Conservation (phyloP, 2,797 vertebrate species). For the Rhinatrema bivittatum region DNA sequence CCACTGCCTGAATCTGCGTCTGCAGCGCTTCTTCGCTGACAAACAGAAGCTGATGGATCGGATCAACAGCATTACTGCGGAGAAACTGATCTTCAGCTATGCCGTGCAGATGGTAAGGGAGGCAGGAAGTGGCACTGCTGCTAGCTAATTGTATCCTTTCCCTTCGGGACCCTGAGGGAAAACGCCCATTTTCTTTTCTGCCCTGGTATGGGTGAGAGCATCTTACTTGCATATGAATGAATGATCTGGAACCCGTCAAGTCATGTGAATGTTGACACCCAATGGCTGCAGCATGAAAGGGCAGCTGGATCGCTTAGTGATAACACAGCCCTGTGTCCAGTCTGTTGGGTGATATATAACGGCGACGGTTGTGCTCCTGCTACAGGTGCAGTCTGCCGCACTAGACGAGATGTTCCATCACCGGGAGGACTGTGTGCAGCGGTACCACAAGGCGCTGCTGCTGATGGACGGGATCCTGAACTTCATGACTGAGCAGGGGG, state of each 20-base stretch:
- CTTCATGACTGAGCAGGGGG: conserved; percentile 74
- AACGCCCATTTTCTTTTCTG: no score
- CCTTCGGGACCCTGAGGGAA: background rate
- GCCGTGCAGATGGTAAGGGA: conserved; percentile 81
- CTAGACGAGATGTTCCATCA: conserved; percentile 96
- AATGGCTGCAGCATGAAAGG: background rate
- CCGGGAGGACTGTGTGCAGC: conserved; percentile 71
- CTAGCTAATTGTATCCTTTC: fast-evolving
- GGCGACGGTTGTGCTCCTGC: background rate
- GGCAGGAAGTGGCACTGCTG: fast-evolving
- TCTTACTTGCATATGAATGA: no score
- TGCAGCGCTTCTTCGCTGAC: conserved; percentile 85
- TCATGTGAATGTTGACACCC: no score
- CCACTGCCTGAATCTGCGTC: conserved; percentile 75
- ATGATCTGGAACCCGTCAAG: no score
- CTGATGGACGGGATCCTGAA: conserved; percentile 88
- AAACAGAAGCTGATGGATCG: conserved; percentile 94
- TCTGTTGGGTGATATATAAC: background rate
- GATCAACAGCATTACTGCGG: conserved; percentile 82
- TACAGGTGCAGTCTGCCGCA: conserved; percentile 86
- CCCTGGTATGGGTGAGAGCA: no score
- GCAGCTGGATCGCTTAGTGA: fast-evolving
- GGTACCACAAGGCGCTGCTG: conserved; percentile 87
- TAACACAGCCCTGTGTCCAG: background rate
- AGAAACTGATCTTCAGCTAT: conserved; percentile 88